Conservation (phyloP, 1,140 invertebrate species). For the Drosophila guanche region DNA sequence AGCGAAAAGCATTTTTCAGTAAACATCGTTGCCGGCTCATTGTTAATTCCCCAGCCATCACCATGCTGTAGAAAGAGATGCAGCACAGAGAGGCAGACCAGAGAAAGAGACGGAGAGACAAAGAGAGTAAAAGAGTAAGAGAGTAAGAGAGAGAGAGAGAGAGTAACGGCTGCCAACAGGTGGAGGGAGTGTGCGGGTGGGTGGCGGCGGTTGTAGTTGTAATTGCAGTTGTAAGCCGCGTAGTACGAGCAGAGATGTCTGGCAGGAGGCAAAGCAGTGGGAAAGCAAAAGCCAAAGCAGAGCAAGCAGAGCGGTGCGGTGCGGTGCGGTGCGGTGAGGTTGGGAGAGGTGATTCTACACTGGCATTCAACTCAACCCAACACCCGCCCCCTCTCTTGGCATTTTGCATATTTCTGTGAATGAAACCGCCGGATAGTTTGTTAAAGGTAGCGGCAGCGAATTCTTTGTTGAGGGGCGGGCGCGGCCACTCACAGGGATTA, state of each 20-base stretch:
- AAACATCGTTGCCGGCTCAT: slow-evolving; percentile 73
- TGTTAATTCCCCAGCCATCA: slow-evolving; percentile 49
- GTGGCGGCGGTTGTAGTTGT: slow-evolving; percentile 48
- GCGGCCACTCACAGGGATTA: slow-evolving; percentile 14
- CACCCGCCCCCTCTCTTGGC: background rate
- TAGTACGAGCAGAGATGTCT: slow-evolving; percentile 48
- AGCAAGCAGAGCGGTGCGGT: too few relatives aligned
- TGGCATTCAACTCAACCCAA: slow-evolving; percentile 7
- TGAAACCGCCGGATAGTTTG: slow-evolving; percentile 45
- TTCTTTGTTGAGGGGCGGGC: slow-evolving; percentile 23
- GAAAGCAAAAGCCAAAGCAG: too few relatives aligned
- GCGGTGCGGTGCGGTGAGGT: too few relatives aligned
- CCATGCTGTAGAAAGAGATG: slow-evolving; percentile 1
- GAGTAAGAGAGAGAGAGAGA: background rate
- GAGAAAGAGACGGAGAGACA: background rate
- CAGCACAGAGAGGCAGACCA: slow-evolving; percentile 6
- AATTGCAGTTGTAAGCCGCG: slow-evolving; percentile 71
- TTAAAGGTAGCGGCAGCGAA: background rate
- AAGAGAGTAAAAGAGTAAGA: background rate
- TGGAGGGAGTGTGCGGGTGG: slow-evolving; percentile 10
- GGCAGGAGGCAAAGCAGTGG: background rate
- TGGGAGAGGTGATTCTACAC: background rate
- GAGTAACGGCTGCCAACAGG: slow-evolving; percentile 24
- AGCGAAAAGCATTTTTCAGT: slow-evolving; percentile 76
- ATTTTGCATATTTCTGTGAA: slow-evolving; percentile 51